Percentiles rank a stretch among this genome's conserved stretches.
Evolutionary conservation across 2,888 invertebrate genomes (phyloP).

Genomic region (Agapostemon virescens): DNA sequence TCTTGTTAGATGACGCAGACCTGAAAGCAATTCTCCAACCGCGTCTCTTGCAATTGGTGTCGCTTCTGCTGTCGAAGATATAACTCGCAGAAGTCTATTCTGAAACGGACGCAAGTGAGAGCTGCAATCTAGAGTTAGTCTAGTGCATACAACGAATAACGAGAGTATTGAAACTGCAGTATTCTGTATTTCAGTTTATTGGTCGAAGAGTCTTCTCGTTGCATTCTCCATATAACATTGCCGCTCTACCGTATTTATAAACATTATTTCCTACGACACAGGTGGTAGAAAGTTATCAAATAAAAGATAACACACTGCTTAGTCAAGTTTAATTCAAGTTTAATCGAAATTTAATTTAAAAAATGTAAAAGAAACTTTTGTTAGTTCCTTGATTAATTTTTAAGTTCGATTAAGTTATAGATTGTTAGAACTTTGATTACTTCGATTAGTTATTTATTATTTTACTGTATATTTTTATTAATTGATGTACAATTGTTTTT

Average conservation of each 20-base stretch:
- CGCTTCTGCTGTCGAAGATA: constrained; percentile 5
- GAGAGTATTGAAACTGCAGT: not conserved
- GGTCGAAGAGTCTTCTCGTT: not conserved
- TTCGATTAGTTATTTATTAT: too few species aligned
- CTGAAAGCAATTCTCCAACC: not conserved
- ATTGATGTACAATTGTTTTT: too few species aligned
- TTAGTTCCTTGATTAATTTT: too few species aligned
- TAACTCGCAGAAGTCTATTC: not conserved
- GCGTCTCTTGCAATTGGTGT: not conserved
- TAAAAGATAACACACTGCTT: too few species aligned
- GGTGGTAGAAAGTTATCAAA: too few species aligned
- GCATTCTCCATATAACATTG: not conserved
- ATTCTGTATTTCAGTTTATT: not conserved
- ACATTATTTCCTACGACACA: too few species aligned
- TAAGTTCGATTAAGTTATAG: too few species aligned
- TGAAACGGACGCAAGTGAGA: not conserved
- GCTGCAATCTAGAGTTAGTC: not conserved
- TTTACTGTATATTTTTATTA: too few species aligned
- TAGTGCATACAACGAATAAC: not conserved
- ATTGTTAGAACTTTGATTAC: too few species aligned
- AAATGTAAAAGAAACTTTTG: too few species aligned
- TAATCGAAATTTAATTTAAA: too few species aligned
- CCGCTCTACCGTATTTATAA: not conserved
- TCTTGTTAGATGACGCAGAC: constrained; percentile 2
- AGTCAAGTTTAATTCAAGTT: too few species aligned